phyloP scores from a whole-genome alignment of 2,113 vertebrate species.

The Azemiops feae region DNA sequence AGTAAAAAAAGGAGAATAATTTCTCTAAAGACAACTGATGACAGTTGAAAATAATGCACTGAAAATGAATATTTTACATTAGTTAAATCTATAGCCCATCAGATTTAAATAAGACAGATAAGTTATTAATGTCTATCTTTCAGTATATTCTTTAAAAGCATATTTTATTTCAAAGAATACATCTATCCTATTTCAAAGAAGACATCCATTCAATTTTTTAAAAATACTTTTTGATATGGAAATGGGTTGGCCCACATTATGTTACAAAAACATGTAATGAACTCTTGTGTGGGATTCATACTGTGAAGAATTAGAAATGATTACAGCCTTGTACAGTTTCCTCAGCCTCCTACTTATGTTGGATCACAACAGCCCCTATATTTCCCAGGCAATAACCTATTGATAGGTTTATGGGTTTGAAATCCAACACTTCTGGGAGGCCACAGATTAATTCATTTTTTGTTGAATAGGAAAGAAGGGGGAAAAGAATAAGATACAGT shows the following conservation, averaged over 20 bases:
- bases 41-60: slow-evolving; percentile 8
- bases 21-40: slow-evolving; percentile 20
- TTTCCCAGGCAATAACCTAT: background rate
- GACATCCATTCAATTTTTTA: background rate
- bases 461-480: background rate
- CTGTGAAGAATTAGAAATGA: background rate
- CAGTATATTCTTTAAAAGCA: background rate
- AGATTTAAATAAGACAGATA: slow-evolving; percentile 3
- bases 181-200: background rate
- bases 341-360: background rate
- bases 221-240: background rate
- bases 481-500: background rate
- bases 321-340: background rate
- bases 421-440: background rate
- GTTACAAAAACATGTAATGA: background rate
- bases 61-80: slow-evolving; percentile 28
- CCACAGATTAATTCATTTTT: background rate
- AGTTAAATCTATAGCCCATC: slow-evolving; percentile 1
- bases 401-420: background rate
- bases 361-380: background rate
- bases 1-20: background rate
- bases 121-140: background rate
- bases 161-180: background rate
- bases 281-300: background rate
- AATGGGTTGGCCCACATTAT: background rate